These are phyloP conservation scores for Sylvilagus floridanus DNA, from an alignment of 2,797 vertebrate genomes.

Conservation along the genomic window DNA sequence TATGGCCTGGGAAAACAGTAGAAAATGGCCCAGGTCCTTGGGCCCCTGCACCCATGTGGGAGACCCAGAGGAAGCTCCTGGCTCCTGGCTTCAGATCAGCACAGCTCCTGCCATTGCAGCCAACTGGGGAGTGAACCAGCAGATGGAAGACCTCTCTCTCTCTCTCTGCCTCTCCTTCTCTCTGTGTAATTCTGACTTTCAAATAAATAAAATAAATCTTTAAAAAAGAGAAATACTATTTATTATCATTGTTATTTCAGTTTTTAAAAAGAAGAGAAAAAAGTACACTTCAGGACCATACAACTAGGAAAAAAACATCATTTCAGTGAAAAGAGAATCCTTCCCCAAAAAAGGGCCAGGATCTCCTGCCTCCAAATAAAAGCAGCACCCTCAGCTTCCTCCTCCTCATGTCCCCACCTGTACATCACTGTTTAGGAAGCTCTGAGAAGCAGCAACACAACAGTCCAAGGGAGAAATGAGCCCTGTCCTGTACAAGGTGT, in stretches of 20 bases:
- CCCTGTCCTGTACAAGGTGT: not conserved
- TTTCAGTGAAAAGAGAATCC: not conserved
- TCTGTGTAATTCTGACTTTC: no score
- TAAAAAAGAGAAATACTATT: not conserved
- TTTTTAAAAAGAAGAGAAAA: slow-evolving; percentile 26
- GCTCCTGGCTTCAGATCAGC: no score
- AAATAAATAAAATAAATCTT: no score
- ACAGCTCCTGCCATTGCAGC: no score
- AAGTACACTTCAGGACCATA: not conserved
- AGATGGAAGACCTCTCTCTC: no score
- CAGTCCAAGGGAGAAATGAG: not conserved
- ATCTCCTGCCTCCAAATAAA: not conserved
- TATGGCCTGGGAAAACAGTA: no score
- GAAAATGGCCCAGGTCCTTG: no score
- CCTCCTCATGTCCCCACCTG: not conserved
- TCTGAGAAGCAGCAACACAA: not conserved
- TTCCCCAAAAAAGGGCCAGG: not conserved
- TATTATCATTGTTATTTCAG: not conserved
- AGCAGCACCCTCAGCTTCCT: not conserved
- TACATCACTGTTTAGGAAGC: not conserved
- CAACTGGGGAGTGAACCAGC: no score
- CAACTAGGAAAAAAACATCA: not conserved
- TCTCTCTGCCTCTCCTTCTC: no score
- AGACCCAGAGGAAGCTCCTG: no score
- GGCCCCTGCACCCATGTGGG: no score